phyloP scores from a whole-genome alignment of 2,888 invertebrate genomes.

The Phania funesta region DNA sequence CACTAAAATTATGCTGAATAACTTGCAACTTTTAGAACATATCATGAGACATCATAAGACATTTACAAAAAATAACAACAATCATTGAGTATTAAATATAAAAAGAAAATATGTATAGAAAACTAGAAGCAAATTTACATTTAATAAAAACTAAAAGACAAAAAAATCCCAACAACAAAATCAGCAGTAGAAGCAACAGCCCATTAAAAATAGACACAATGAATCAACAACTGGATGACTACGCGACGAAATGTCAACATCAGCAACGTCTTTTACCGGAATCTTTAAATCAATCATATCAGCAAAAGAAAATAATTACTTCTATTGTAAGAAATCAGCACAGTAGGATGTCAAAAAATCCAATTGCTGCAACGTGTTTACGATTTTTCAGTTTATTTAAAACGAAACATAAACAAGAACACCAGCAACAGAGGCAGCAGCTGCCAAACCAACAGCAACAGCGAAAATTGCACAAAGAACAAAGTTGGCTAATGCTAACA shows the following conservation, averaged over 20 bases:
- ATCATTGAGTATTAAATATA: neutral
- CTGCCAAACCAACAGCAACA: slow-evolving; percentile 66
- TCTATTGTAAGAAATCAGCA: slow-evolving; percentile 66
- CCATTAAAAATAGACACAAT: slow-evolving; percentile 3
- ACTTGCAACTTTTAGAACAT: neutral
- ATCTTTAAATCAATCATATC: slow-evolving; percentile 64
- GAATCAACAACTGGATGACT: neutral
- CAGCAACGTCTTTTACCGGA: slow-evolving; percentile 45
- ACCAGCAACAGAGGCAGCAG: slow-evolving; percentile 5
- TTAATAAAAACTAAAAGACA: slow-evolving; percentile 10
- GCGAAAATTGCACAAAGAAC: slow-evolving; percentile 43
- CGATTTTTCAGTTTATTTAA: slow-evolving; percentile 37
- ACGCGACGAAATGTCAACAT: neutral
- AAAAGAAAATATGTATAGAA: slow-evolving; percentile 18
- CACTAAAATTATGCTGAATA: no score
- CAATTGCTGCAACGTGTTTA: slow-evolving; percentile 27
- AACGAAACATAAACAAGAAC: slow-evolving; percentile 34
- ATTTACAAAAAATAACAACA: neutral
- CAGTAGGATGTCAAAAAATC: slow-evolving; percentile 63
- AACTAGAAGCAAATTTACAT: slow-evolving; percentile 13
- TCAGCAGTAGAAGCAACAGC: neutral
- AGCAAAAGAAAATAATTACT: slow-evolving; percentile 55
- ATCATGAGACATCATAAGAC: neutral
- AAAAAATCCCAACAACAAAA: neutral
- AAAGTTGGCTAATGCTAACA: slow-evolving; percentile 54